Conservation (phyloP, 2,797 vertebrate genomes). For the Graptemys geographica region DNA sequence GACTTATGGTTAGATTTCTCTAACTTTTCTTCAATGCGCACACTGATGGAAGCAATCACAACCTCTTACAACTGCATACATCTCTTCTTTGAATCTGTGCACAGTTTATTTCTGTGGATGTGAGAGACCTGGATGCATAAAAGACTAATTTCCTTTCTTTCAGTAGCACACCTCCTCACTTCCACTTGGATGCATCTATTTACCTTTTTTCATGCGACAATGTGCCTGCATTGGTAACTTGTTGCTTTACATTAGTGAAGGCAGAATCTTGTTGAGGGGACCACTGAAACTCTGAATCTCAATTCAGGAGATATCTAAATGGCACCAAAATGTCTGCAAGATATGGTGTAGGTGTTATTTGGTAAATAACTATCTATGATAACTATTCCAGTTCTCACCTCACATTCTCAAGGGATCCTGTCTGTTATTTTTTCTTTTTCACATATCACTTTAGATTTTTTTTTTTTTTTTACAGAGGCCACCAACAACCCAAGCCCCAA, state of each 20-base stretch:
- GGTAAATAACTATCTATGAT: background rate
- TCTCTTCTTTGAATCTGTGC: background rate
- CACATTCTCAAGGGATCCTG: background rate
- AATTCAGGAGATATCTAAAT: background rate
- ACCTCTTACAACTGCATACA: background rate
- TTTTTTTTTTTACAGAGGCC: background rate
- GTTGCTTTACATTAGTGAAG: background rate
- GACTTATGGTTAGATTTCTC: background rate
- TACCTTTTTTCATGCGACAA: background rate
- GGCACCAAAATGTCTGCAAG: background rate
- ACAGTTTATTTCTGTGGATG: background rate
- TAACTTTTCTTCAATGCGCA: background rate
- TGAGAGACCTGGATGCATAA: background rate
- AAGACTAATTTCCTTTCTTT: background rate
- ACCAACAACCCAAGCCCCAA: background rate
- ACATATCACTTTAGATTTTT: background rate
- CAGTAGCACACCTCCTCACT: background rate
- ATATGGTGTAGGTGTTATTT: background rate
- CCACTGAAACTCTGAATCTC: background rate
- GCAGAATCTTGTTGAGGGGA: background rate
- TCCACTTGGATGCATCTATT: background rate
- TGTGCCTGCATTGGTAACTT: background rate
- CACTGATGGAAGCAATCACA: constrained; percentile 3
- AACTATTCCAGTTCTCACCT: background rate
- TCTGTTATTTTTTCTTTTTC: background rate